Percentiles rank a stretch among this genome's conserved stretches.
Conservation (phyloP, 2,113 vertebrate species). For the Gopherus evgoodei region DNA sequence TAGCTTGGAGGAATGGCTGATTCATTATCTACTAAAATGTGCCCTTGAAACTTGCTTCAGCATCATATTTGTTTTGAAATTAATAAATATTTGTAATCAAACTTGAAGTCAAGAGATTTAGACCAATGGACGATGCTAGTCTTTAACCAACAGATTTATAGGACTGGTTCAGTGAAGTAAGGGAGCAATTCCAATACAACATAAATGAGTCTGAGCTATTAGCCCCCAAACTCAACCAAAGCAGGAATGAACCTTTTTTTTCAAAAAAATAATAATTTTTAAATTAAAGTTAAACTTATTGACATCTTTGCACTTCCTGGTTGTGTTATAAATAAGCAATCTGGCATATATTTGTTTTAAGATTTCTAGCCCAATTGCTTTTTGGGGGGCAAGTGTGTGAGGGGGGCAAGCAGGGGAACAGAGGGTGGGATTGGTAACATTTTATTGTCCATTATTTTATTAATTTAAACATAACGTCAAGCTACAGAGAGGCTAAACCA, state of each 20-base stretch:
- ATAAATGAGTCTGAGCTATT: not conserved
- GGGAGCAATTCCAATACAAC: not conserved
- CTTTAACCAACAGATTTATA: not conserved
- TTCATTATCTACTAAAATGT: not conserved
- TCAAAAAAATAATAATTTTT: not conserved
- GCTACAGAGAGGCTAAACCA: not conserved
- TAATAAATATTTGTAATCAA: not conserved
- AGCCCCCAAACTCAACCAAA: not conserved
- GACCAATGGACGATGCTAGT: not conserved
- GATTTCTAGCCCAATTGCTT: not conserved
- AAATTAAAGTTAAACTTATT: not conserved
- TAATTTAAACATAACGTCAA: not conserved
- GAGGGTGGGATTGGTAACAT: accelerated
- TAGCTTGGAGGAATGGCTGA: not conserved
- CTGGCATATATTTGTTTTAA: not conserved
- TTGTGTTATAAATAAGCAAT: not conserved
- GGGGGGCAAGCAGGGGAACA: too few relatives aligned
- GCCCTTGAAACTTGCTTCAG: not conserved
- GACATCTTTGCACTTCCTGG: not conserved
- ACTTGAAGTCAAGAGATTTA: not conserved
- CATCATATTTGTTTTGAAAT: not conserved
- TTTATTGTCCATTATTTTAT: not conserved
- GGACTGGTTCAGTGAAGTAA: not conserved
- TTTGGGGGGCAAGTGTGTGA: not conserved
- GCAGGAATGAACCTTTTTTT: not conserved